Evolutionary conservation across 2,797 vertebrate species (phyloP).

Genomic region (Carcharodon carcharias): DNA sequence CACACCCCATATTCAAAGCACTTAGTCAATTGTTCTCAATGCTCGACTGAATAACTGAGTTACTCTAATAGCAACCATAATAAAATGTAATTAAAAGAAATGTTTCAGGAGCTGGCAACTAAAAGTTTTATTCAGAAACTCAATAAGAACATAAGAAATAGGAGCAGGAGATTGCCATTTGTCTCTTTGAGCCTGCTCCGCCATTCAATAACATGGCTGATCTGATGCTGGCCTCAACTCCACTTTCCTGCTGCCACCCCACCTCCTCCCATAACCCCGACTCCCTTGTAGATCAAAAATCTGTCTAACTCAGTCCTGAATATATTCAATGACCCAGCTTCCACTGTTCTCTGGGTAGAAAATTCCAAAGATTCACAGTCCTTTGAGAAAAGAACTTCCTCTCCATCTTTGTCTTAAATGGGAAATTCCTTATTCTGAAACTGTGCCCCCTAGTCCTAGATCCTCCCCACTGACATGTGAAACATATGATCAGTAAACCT

Average conservation of each 20-base stretch:
- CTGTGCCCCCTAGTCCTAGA: background rate
- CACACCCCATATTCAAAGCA: background rate
- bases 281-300: no score
- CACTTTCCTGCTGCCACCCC: no score
- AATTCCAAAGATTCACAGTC: no score
- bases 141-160: background rate
- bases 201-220: no score
- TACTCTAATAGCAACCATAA: background rate
- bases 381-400: background rate
- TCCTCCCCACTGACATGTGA: background rate
- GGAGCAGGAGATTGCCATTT: no score
- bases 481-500: background rate
- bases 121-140: background rate
- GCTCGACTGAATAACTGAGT: background rate
- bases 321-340: no score
- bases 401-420: no score
- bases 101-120: background rate
- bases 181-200: no score
- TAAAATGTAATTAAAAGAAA: background rate
- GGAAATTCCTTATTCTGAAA: background rate
- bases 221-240: no score
- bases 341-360: no score
- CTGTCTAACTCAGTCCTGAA: no score
- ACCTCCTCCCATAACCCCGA: no score
- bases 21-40: background rate